A percentile compares a stretch with the other conserved stretches of the same genome.
These are phyloP conservation scores for Graphium colonna DNA, from an alignment of 2,888 invertebrate genomes.

Conservation along the genomic window DNA sequence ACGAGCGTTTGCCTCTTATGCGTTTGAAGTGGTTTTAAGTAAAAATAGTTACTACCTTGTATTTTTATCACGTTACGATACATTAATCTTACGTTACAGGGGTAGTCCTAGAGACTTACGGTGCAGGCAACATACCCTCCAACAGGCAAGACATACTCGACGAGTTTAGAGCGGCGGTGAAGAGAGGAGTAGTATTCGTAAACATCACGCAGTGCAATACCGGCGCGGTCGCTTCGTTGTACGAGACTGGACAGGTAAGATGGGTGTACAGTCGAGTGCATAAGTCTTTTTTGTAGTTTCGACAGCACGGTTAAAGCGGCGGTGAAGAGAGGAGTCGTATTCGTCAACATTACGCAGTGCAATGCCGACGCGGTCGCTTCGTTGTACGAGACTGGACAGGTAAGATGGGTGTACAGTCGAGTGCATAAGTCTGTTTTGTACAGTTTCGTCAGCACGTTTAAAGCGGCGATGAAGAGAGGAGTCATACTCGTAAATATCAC, in stretches of 20 bases:
- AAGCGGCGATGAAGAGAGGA: constrained; percentile 85
- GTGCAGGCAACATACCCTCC: constrained; percentile 95
- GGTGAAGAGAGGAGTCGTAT: constrained; percentile 87
- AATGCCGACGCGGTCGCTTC: constrained; percentile 87
- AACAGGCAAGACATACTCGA: constrained; percentile 89
- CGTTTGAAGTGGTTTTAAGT: no score
- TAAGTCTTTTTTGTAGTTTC: no score
- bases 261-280: no score
- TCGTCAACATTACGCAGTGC: constrained; percentile 97
- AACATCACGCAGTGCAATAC: constrained; percentile 95
- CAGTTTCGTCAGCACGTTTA: no score
- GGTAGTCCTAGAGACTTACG: constrained; percentile 94
- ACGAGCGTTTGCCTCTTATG: no score
- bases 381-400: constrained; percentile 94
- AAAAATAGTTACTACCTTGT: no score
- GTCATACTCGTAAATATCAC: constrained; percentile 95
- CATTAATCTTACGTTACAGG: no score
- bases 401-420: no score
- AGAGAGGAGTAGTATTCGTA: constrained; percentile 90
- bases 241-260: constrained; percentile 96
- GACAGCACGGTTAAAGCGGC: constrained; percentile 88
- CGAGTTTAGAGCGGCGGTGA: constrained; percentile 84
- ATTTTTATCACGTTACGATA: no score
- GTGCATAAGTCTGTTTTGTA: no score
- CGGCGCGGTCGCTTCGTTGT: constrained; percentile 88